Evolutionary conservation across 2,113 vertebrate species (phyloP).

Genomic region (Bungarus multicinctus): DNA sequence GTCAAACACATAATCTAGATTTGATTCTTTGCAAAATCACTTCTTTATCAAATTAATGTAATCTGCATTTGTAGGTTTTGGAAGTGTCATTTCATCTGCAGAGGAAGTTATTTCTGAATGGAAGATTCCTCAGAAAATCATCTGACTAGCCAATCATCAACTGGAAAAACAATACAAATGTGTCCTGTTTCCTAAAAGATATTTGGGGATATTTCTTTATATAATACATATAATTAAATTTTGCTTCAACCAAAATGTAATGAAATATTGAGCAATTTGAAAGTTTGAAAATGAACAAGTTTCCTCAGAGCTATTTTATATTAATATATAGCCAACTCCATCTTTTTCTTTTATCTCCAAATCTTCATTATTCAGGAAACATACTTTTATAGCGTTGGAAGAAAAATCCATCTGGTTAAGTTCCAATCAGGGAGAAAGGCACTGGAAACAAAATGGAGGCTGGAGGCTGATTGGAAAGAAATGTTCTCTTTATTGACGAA

Average conservation of each 20-base stretch:
- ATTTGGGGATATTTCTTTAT: neutral
- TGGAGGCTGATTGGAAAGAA: too few species aligned
- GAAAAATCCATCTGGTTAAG: too few species aligned
- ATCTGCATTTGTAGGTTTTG: neutral
- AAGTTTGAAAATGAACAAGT: conserved; percentile 47
- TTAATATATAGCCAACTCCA: conserved; percentile 39
- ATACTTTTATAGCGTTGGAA: conserved; percentile 17
- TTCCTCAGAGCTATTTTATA: conserved; percentile 47
- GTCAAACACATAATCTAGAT: neutral
- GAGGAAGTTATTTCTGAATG: neutral
- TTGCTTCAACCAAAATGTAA: conserved; percentile 22
- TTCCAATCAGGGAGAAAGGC: too few species aligned
- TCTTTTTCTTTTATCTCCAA: conserved; percentile 29
- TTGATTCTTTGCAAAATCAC: too few species aligned
- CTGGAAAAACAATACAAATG: neutral
- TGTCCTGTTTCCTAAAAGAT: neutral
- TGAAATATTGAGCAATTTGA: conserved; percentile 12
- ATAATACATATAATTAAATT: conserved; percentile 7
- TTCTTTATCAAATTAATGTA: neutral
- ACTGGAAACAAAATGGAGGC: too few species aligned
- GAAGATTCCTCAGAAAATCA: neutral
- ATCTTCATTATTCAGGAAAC: conserved; percentile 29
- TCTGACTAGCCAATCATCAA: neutral
- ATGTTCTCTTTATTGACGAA: too few species aligned
- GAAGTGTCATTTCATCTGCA: neutral